Evolutionary conservation across 2,113 vertebrate species (phyloP), one percentile per base, ranked within the genome.

Genomic region (Eonycteris spelaea): DNA sequence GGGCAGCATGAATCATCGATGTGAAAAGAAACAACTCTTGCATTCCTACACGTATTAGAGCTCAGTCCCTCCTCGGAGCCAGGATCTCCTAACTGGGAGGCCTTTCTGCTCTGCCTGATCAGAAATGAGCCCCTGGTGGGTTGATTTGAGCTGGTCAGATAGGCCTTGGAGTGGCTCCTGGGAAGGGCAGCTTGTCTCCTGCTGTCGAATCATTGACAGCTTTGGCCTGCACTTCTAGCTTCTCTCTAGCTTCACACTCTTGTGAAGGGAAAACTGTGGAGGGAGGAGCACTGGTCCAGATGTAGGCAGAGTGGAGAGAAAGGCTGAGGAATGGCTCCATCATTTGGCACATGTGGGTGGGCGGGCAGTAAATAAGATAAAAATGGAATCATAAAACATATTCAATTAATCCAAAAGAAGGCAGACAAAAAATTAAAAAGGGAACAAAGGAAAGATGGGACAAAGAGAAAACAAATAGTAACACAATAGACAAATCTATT

Each of bases 281-380:
- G 48, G 16, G 35, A 6, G 53, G 9, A 90, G 73, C 22, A 2
- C 48, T n/a, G 33, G 28, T 48, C 78, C 87, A 83, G 43, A 43
- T 13, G 61, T 4, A 83, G 73, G 38, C 78, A 48, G 48, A 67
- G 30, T 22, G 1, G 30, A 65, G 21, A 14, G 21, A 45, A 16
- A 5, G 35, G 77, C 33, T 19, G 5, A 24, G 33, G 45, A 35
- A 35, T 26, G 57, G 71, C 30, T 77, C 71, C 40, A 65, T 57
- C 71, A 61, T 61, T 55, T 43, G n/a, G 63, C 79, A 55, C n/a
- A 38, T 22, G 11, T 18, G 35, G n/a, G 15, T 18, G 43, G 48
- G 77, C 67, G 83, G 67, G 43, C 79, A 90, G 75, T 79, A 79
- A 71, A 71, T 82, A 33, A 91, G 45, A 86, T 82, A 53, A 75